phyloP scores from a whole-genome alignment of 1,140 invertebrate species.

The Eurytemora carolleeae region DNA sequence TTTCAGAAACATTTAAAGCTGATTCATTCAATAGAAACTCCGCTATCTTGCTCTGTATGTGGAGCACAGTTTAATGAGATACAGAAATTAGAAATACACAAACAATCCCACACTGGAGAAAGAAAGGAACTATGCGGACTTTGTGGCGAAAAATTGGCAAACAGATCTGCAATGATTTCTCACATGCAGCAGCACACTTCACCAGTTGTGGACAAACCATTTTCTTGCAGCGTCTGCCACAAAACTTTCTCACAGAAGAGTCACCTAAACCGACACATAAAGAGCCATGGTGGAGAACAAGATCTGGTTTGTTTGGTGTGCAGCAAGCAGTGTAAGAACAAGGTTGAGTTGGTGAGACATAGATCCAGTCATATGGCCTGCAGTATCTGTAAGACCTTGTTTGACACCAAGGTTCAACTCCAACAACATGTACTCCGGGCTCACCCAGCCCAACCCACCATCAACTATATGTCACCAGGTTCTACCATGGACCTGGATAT shows the following conservation, averaged over 20 bases:
- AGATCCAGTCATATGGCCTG: not conserved
- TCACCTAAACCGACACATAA: not conserved
- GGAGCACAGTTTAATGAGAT: not conserved
- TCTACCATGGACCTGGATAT: too few species aligned
- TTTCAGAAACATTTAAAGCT: not conserved
- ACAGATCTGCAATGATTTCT: not conserved
- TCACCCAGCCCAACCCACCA: not conserved
- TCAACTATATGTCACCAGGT: too few species aligned
- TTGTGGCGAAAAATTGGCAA: not conserved
- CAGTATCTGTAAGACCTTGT: not conserved
- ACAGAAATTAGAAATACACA: not conserved
- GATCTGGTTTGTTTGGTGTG: not conserved
- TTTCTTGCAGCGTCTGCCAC: not conserved
- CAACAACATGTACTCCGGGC: not conserved
- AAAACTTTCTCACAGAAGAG: not conserved
- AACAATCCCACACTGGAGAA: too few species aligned
- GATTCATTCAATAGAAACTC: not conserved
- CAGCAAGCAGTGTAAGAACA: not conserved
- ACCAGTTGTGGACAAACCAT: not conserved
- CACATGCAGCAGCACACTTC: not conserved
- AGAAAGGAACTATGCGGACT: not conserved
- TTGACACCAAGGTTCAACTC: not conserved
- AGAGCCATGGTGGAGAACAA: not conserved
- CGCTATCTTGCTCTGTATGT: not conserved
- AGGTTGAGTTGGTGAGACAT: not conserved